phyloP scores from a whole-genome alignment of 2,113 vertebrate genomes.

The Mobula hypostoma region DNA sequence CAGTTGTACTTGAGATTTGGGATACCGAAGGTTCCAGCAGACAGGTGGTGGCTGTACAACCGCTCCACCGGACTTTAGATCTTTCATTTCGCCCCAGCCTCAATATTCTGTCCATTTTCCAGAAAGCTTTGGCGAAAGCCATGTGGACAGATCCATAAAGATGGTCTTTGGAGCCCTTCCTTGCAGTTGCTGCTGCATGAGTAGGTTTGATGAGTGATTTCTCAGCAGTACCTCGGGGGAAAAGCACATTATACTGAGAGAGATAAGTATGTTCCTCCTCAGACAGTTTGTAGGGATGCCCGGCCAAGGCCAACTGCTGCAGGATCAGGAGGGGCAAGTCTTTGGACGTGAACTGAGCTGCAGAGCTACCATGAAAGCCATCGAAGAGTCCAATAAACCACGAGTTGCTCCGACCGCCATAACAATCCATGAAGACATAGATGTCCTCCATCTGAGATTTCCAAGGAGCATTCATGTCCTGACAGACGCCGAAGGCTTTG shows the following conservation, averaged over 20 bases:
- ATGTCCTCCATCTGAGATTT: conserved; percentile 49
- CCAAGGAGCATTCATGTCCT: conserved; percentile 53
- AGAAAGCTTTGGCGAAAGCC: conserved; percentile 53
- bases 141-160: conserved; percentile 46
- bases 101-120: conserved; percentile 57
- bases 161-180: not conserved
- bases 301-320: conserved; percentile 50
- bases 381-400: conserved; percentile 57
- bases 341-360: conserved; percentile 46
- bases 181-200: not conserved
- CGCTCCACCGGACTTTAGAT: conserved; percentile 54
- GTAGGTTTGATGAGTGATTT: too few species aligned
- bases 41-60: conserved; percentile 52
- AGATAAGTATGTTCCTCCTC: conserved; percentile 45
- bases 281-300: conserved; percentile 48
- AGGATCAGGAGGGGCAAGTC: conserved; percentile 57
- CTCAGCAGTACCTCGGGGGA: not conserved
- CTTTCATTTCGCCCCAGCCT: conserved; percentile 51
- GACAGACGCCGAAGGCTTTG: conserved; percentile 49
- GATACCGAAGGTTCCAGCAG: conserved; percentile 45
- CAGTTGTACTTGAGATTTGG: not conserved
- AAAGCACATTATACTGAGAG: conserved; percentile 46
- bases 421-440: conserved; percentile 46
- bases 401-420: conserved; percentile 49
- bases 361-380: conserved; percentile 45